These are phyloP conservation scores for Drosophila nigricruria DNA, from an alignment of 2,888 invertebrate genomes.

Conservation along the genomic window DNA sequence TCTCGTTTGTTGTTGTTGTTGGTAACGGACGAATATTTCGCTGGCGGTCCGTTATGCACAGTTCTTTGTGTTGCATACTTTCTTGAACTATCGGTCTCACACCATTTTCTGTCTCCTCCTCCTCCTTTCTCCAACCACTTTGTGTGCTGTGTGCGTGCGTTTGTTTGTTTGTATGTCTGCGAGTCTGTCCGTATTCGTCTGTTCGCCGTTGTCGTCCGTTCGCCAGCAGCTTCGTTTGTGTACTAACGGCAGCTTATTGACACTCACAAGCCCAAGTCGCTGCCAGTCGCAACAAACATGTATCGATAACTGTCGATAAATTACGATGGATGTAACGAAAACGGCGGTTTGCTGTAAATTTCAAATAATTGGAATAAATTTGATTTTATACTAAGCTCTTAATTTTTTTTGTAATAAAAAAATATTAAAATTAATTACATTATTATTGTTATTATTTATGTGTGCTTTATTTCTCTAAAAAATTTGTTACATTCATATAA, in stretches of 20 bases:
- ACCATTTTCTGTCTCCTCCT: slow-evolving; percentile 21
- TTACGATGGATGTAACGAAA: slow-evolving; percentile 12
- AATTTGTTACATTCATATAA: too few species aligned
- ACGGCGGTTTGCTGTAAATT: neutral
- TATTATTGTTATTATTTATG: too few species aligned
- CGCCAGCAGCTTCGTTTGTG: slow-evolving; percentile 57
- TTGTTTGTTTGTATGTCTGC: slow-evolving; percentile 15
- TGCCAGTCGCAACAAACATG: slow-evolving; percentile 13
- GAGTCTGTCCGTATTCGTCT: slow-evolving; percentile 12
- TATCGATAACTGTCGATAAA: slow-evolving; percentile 34
- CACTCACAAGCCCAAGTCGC: neutral
- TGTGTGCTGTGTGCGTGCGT: slow-evolving; percentile 6
- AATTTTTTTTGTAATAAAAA: too few species aligned
- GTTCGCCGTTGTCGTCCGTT: slow-evolving; percentile 36
- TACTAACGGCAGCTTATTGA: slow-evolving; percentile 45
- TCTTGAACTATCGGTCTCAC: slow-evolving; percentile 26
- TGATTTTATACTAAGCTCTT: too few species aligned
- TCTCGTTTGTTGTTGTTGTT: slow-evolving; percentile 24
- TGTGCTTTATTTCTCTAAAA: too few species aligned
- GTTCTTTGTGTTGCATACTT: slow-evolving; percentile 60
- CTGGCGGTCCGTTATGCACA: slow-evolving; percentile 22
- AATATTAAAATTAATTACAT: too few species aligned
- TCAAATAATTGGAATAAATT: neutral
- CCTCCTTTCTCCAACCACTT: too few species aligned
- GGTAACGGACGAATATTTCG: slow-evolving; percentile 37